Conservation (phyloP, 1,140 invertebrate genomes). For the Aphis craccivora region DNA sequence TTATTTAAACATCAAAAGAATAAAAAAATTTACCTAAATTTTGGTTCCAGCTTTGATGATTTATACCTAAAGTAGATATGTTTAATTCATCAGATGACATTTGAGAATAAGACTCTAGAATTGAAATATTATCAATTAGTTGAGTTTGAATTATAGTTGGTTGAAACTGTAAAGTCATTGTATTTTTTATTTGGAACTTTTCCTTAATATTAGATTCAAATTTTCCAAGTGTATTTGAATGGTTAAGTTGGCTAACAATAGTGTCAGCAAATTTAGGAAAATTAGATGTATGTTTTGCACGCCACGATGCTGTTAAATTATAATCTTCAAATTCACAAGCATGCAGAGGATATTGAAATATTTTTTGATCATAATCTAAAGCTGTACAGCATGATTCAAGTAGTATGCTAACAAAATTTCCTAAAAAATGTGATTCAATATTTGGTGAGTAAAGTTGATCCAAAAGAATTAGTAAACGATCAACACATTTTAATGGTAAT, state of each 20-base stretch:
- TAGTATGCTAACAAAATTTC: conserved; percentile 18
- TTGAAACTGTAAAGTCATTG: conserved; percentile 31
- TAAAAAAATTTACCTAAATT: background rate
- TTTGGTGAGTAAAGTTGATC: conserved; percentile 1
- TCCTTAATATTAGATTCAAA: background rate
- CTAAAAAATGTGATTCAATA: conserved; percentile 28
- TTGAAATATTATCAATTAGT: background rate
- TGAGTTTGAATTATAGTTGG: background rate
- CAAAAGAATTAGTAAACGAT: conserved; percentile 25
- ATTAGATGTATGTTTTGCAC: background rate
- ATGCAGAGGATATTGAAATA: conserved; percentile 36
- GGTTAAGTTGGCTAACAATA: background rate
- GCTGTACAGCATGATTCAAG: background rate
- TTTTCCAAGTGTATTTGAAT: background rate
- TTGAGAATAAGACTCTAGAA: background rate
- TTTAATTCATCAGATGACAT: background rate
- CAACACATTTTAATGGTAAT: conserved; percentile 15
- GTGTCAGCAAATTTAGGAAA: conserved; percentile 28
- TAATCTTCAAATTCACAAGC: conserved; percentile 38
- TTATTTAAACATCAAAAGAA: background rate
- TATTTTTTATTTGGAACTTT: conserved; percentile 24
- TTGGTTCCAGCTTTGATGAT: background rate
- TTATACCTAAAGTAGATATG: background rate
- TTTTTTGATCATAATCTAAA: conserved; percentile 32
- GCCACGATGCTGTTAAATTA: conserved; percentile 12